Conservation (phyloP, 2,113 vertebrate genomes). For the Eulacestoma nigropectus region DNA sequence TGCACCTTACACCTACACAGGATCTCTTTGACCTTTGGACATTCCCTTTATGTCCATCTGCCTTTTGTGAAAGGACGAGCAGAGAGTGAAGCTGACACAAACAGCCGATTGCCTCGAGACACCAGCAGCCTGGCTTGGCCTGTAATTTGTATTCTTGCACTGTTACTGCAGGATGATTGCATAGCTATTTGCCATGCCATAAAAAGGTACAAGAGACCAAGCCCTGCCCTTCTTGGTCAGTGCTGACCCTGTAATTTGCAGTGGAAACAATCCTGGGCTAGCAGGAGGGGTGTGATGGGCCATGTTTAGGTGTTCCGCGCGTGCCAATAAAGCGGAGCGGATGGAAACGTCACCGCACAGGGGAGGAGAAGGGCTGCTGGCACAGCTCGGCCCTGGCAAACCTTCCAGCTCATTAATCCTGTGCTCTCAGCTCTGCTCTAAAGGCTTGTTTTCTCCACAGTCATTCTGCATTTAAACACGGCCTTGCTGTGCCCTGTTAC, state of each 20-base stretch:
- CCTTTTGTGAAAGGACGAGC: neutral
- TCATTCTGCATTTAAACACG: neutral
- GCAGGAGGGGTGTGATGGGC: constrained; percentile 42
- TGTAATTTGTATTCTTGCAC: constrained; percentile 57
- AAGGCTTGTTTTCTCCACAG: neutral
- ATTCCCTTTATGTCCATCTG: neutral
- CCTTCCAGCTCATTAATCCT: neutral
- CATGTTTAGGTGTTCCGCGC: constrained; percentile 11
- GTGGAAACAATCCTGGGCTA: neutral
- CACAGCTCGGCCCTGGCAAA: neutral
- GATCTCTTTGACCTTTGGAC: neutral
- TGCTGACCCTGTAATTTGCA: constrained; percentile 35
- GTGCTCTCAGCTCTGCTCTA: neutral
- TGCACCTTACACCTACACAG: neutral
- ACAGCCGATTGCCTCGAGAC: neutral
- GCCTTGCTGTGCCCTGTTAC: neutral
- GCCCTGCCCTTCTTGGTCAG: constrained; percentile 59
- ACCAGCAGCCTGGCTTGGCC: neutral
- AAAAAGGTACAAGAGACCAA: constrained; percentile 63
- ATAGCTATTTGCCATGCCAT: constrained; percentile 66
- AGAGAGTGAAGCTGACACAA: neutral
- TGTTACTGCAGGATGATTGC: constrained; percentile 47
- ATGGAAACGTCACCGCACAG: neutral
- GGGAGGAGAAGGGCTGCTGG: neutral
- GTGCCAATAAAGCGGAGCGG: neutral